A percentile compares a stretch with the other conserved stretches of the same genome.
These are phyloP conservation scores for Zaprionus lineosus DNA, from an alignment of 2,888 invertebrate species.

Conservation along the genomic window DNA sequence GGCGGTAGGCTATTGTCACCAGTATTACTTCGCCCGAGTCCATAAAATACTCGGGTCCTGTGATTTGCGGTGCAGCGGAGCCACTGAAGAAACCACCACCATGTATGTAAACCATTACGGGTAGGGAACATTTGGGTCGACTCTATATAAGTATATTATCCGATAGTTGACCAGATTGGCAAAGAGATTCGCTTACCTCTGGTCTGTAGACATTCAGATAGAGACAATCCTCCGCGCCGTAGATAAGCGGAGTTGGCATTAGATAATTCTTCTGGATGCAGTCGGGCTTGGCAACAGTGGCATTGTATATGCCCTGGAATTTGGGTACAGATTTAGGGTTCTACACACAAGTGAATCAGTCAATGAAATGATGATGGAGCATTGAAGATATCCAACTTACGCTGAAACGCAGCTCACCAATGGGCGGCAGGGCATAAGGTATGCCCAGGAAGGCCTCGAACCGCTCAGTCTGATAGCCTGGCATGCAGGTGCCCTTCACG, in stretches of 20 bases:
- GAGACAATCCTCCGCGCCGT: slow-evolving; percentile 84
- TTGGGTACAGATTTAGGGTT: slow-evolving; percentile 74
- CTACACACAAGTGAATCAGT: slow-evolving; percentile 50
- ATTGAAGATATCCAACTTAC: slow-evolving; percentile 59
- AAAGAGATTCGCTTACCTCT: slow-evolving; percentile 26
- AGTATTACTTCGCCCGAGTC: slow-evolving; percentile 83
- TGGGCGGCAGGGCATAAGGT: slow-evolving; percentile 81
- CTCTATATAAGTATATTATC: slow-evolving; percentile 8
- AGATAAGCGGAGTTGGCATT: slow-evolving; percentile 73
- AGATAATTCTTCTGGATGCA: slow-evolving; percentile 84
- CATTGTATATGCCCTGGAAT: slow-evolving; percentile 72
- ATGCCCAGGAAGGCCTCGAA: slow-evolving; percentile 82
- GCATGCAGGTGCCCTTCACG: slow-evolving; percentile 71
- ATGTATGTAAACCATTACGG: slow-evolving; percentile 84
- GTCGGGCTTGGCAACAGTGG: slow-evolving; percentile 78
- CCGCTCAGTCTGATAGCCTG: slow-evolving; percentile 68
- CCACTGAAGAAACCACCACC: slow-evolving; percentile 85
- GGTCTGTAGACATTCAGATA: slow-evolving; percentile 83
- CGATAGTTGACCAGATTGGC: too few relatives aligned
- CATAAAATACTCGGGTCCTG: slow-evolving; percentile 84
- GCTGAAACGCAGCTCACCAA: slow-evolving; percentile 79
- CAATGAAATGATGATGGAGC: background rate
- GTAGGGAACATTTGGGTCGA: slow-evolving; percentile 47
- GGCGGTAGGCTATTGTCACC: slow-evolving; percentile 83
- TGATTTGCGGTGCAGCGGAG: slow-evolving; percentile 80